Percentiles rank a stretch among this genome's conserved stretches.
Evolutionary conservation across 37 sponge, comb jelly and placozoan species (phyloP).

Genomic region (Aphrocallistes beatrix): DNA sequence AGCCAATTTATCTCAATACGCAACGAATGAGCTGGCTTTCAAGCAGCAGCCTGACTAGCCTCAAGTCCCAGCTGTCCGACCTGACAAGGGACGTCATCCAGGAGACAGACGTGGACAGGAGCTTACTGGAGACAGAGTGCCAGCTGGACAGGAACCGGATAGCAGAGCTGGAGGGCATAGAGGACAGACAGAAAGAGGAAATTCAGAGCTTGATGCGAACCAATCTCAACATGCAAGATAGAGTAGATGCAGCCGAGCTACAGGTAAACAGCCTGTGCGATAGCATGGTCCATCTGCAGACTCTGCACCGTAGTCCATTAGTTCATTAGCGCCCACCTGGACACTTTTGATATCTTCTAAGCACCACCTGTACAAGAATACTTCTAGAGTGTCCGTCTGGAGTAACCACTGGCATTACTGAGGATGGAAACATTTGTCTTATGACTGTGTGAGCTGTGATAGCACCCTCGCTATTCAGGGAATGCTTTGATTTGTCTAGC

Average conservation of each 20-base stretch:
- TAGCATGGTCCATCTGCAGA: no score
- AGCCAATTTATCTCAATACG: no score
- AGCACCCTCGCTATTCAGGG: no score
- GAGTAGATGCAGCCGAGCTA: background rate
- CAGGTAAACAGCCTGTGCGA: no score
- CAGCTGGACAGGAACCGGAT: background rate
- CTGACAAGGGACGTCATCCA: background rate
- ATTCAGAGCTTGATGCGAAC: background rate
- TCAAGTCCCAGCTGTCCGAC: background rate
- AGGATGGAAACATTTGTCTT: no score
- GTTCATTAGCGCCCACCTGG: background rate
- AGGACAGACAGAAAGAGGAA: background rate
- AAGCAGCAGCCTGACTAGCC: background rate
- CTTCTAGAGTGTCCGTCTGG: no score
- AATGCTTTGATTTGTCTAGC: no score
- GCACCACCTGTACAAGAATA: no score
- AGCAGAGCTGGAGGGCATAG: background rate
- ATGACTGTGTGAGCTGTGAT: no score
- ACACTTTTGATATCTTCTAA: no score
- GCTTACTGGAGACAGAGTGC: background rate
- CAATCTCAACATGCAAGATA: background rate
- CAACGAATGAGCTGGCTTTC: background rate
- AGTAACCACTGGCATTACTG: no score
- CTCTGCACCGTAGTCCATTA: no score
- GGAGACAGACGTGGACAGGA: background rate